A percentile compares a stretch with the other conserved stretches of the same genome.
Conservation (phyloP, 2,113 vertebrate species). For the Arizona elegans region DNA sequence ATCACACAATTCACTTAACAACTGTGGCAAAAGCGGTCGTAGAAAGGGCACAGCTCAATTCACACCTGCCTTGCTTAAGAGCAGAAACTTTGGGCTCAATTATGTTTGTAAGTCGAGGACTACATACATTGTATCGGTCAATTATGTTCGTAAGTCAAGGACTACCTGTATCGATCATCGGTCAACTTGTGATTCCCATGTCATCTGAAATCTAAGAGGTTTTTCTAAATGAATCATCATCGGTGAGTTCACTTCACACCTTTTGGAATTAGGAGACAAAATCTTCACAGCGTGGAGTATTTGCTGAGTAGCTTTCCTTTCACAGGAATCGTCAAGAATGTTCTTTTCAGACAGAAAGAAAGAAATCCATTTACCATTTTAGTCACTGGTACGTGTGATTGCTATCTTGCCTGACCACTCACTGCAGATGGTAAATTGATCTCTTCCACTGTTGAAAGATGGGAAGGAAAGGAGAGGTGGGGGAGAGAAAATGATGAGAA, state of each 20-base stretch:
- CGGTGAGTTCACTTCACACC: constrained; percentile 29
- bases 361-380: neutral
- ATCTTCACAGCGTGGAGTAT: neutral
- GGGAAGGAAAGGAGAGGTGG: neutral
- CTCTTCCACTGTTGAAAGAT: neutral
- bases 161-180: neutral
- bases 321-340: constrained; percentile 33
- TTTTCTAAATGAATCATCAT: constrained; percentile 35
- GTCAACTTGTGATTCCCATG: constrained; percentile 16
- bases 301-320: neutral
- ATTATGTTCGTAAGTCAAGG: neutral
- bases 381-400: neutral
- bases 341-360: neutral
- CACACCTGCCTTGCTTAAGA: neutral
- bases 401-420: neutral
- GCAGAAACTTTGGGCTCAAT: neutral
- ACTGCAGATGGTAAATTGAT: neutral
- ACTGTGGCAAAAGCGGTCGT: neutral
- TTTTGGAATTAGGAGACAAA: neutral
- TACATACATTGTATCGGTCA: neutral
- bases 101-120: neutral
- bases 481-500: neutral
- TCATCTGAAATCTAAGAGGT: constrained; percentile 22
- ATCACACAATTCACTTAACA: neutral
- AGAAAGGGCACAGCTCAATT: neutral